Evolutionary conservation across 2,888 invertebrate genomes (phyloP).

Genomic region (Melieria picta): DNA sequence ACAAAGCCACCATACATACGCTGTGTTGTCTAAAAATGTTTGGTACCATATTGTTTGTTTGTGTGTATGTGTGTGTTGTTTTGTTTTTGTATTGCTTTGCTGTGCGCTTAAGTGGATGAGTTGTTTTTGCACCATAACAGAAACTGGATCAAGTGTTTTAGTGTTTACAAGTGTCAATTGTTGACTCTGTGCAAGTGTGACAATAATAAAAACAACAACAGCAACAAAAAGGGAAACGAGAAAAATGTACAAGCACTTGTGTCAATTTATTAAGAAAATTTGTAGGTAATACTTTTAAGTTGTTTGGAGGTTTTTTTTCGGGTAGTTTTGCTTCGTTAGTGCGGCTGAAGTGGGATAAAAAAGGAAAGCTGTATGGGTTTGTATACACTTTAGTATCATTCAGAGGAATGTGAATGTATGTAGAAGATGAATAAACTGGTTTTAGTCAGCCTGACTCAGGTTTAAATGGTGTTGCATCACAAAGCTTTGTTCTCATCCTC

Average conservation of each 20-base stretch:
- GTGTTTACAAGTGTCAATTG: constrained; percentile 28
- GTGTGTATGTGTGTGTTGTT: not conserved
- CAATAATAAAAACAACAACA: constrained; percentile 5
- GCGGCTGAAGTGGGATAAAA: no score
- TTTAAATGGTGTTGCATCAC: no score
- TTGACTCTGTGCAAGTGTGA: constrained; percentile 28
- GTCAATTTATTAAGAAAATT: no score
- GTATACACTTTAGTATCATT: no score
- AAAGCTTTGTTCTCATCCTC: no score
- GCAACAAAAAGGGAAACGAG: not conserved
- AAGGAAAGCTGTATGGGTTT: no score
- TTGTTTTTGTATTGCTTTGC: no score
- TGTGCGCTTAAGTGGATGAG: constrained; percentile 29
- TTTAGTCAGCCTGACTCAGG: no score
- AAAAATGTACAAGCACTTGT: no score
- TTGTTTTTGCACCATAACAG: constrained; percentile 17
- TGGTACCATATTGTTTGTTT: constrained; percentile 8
- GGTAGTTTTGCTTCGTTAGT: not conserved
- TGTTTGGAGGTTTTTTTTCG: not conserved
- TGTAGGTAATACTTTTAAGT: no score
- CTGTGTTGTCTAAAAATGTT: not conserved
- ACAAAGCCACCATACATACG: not conserved
- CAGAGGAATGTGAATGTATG: no score
- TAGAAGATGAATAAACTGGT: no score
- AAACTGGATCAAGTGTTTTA: constrained; percentile 31